Conservation (phyloP, 2,113 vertebrate species). For the Platanista minor region DNA sequence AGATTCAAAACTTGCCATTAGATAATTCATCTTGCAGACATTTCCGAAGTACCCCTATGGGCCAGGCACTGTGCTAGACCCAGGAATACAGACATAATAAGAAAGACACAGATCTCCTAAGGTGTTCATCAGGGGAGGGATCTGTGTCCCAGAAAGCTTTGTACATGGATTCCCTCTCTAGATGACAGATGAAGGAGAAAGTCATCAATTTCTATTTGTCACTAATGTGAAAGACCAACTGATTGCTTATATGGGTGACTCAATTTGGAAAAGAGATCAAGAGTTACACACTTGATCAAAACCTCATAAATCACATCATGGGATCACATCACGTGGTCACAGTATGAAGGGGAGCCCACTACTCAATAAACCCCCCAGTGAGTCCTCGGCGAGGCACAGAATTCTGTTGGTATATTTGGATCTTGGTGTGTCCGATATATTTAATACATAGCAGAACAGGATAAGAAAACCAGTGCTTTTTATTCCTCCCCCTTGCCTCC, state of each 20-base stretch:
- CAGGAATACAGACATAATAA: background rate
- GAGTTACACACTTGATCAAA: background rate
- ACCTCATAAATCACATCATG: slow-evolving; percentile 16
- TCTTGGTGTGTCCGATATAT: background rate
- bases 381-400: background rate
- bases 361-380: background rate
- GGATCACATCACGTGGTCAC: background rate
- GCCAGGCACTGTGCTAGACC: background rate
- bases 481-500: background rate
- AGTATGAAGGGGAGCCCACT: background rate
- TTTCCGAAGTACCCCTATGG: background rate
- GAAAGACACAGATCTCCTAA: background rate
- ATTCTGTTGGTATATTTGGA: background rate
- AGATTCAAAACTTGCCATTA: background rate
- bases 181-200: slow-evolving; percentile 32
- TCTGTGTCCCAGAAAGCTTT: background rate
- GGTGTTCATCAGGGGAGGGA: background rate
- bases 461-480: background rate
- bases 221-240: slow-evolving; percentile 14
- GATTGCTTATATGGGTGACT: slow-evolving; percentile 12
- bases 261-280: background rate
- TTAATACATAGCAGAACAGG: background rate
- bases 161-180: background rate
- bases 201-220: slow-evolving; percentile 50
- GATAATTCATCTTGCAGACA: background rate